Conservation (phyloP, 2,113 vertebrate species). For the Pogona vitticeps region DNA sequence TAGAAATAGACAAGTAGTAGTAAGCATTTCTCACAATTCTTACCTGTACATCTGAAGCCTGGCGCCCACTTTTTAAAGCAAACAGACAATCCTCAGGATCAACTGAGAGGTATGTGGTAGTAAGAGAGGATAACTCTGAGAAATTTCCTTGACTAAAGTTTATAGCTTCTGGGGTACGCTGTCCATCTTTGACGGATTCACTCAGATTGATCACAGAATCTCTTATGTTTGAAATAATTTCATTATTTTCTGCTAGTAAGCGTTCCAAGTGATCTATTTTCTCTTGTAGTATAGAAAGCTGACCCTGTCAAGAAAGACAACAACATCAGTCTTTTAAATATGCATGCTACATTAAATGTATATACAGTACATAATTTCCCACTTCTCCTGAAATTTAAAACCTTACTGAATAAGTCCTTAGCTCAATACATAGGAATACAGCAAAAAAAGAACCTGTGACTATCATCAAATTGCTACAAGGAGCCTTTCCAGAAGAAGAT, state of each 20-base stretch:
- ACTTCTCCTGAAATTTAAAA: neutral
- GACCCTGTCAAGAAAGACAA: conserved; percentile 76
- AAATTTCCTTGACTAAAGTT: conserved; percentile 76
- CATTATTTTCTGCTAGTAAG: conserved; percentile 90
- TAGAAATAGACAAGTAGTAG: neutral
- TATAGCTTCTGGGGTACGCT: conserved; percentile 69
- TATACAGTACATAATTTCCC: neutral
- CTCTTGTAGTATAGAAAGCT: conserved; percentile 87
- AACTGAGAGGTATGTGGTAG: conserved; percentile 62
- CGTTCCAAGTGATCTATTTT: conserved; percentile 92
- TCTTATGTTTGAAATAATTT: conserved; percentile 88
- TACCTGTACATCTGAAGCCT: conserved; percentile 82
- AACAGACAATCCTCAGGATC: conserved; percentile 79
- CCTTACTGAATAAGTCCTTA: neutral
- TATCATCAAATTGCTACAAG: neutral
- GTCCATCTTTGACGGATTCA: conserved; percentile 80
- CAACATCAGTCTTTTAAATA: conserved; percentile 38
- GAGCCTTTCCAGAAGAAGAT: neutral
- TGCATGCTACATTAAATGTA: neutral
- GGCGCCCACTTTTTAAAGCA: conserved; percentile 69
- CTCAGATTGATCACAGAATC: conserved; percentile 86
- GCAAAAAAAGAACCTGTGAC: neutral
- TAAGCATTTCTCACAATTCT: conserved; percentile 13
- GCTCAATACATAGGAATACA: neutral
- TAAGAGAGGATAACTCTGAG: conserved; percentile 56